phyloP scores from a whole-genome alignment of 2,797 vertebrate species.

The Sarcoramphus papa region DNA sequence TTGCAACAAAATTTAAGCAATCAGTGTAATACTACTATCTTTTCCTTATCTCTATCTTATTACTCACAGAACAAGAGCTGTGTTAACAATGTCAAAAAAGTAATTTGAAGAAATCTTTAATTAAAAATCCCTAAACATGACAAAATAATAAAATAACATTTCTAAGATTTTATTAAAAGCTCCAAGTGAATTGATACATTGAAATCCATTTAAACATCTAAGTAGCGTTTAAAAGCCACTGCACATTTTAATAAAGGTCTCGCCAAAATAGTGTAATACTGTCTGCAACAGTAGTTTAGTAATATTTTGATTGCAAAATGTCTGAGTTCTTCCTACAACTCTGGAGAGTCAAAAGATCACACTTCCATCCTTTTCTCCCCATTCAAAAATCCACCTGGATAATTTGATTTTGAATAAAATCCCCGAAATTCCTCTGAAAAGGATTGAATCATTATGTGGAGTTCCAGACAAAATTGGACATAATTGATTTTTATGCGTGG shows the following conservation, averaged over 20 bases:
- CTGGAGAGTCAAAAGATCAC: neutral
- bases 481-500: neutral
- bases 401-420: conserved; percentile 15
- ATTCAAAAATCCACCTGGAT: neutral
- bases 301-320: neutral
- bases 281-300: neutral
- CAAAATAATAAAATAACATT: neutral
- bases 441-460: neutral
- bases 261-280: neutral
- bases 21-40: neutral
- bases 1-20: neutral
- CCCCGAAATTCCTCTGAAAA: neutral
- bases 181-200: neutral
- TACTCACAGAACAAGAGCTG: neutral
- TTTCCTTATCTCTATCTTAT: neutral
- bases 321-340: neutral
- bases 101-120: neutral
- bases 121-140: neutral
- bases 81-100: neutral
- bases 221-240: neutral
- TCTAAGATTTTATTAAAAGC: neutral
- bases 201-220: neutral
- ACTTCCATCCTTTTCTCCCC: neutral
- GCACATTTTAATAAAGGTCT: neutral
- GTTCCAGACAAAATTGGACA: neutral